Percentiles rank a stretch among this genome's conserved stretches.
These are phyloP conservation scores for Apantesis nais DNA, from an alignment of 2,888 invertebrate species.

Conservation along the genomic window DNA sequence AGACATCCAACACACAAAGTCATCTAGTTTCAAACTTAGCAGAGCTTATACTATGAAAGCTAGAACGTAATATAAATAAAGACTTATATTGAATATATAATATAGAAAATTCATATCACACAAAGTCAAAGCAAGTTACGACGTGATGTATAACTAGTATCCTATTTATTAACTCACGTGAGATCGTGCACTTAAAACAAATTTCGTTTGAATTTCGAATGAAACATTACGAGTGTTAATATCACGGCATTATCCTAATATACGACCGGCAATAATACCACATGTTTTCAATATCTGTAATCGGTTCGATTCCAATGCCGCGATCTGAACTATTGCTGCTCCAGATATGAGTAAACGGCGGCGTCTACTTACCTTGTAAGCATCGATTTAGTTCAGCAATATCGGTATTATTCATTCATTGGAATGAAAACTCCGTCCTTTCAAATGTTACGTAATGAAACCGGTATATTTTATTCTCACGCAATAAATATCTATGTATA, in stretches of 20 bases:
- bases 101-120: too few relatives aligned
- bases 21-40: too few relatives aligned
- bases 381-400: slow-evolving; percentile 16
- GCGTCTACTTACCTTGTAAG: slow-evolving; percentile 12
- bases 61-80: too few relatives aligned
- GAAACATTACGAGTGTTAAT: neutral
- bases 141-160: neutral
- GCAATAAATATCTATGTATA: neutral
- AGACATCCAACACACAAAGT: too few relatives aligned
- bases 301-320: slow-evolving; percentile 10
- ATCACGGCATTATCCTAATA: neutral
- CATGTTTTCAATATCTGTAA: slow-evolving; percentile 24
- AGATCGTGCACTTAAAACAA: neutral
- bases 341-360: slow-evolving; percentile 17
- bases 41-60: too few relatives aligned
- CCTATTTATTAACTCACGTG: neutral
- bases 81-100: too few relatives aligned
- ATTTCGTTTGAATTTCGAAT: neutral
- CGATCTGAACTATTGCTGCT: slow-evolving; percentile 19
- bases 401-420: slow-evolving; percentile 12
- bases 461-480: neutral
- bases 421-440: slow-evolving; percentile 12
- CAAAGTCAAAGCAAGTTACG: too few relatives aligned
- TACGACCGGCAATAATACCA: neutral
- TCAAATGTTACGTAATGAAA: slow-evolving; percentile 2